Conservation (phyloP, 2,113 vertebrate genomes). For the Notarius lentiginosus region DNA sequence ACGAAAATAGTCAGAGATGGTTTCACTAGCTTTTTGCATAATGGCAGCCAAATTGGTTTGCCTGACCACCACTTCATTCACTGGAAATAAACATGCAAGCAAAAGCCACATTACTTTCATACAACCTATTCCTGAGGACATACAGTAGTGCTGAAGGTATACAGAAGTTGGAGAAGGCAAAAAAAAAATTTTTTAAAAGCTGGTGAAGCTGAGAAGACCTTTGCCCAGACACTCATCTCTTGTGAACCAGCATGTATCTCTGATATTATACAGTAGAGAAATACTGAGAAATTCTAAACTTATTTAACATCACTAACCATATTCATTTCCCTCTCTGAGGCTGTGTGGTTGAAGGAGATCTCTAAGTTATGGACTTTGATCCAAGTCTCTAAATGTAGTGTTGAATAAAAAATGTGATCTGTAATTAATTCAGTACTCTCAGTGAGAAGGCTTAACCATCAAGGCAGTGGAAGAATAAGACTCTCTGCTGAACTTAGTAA, state of each 20-base stretch:
- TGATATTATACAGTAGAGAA: background rate
- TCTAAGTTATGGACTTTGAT: background rate
- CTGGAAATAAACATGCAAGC: too few species aligned
- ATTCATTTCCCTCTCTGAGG: background rate
- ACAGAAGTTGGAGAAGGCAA: background rate
- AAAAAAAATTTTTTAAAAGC: too few species aligned
- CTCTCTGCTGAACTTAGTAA: background rate
- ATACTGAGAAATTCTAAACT: constrained; percentile 7
- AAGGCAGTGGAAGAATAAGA: background rate
- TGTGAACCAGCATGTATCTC: constrained; percentile 21
- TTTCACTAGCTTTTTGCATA: too few species aligned
- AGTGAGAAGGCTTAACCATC: background rate
- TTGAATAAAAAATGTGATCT: constrained; percentile 18
- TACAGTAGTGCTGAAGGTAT: background rate
- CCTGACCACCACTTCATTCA: too few species aligned
- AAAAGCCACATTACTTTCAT: too few species aligned
- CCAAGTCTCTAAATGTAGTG: background rate
- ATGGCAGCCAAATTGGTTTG: too few species aligned
- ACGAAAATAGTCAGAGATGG: too few species aligned
- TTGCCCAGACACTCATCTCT: background rate
- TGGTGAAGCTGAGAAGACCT: background rate
- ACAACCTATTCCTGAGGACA: background rate
- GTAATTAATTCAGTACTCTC: constrained; percentile 29
- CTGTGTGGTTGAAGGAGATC: background rate
- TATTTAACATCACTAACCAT: background rate